Base-by-base conservation (phyloP, 2,797 vertebrate species). In the Simalia tracyae region DNA sequence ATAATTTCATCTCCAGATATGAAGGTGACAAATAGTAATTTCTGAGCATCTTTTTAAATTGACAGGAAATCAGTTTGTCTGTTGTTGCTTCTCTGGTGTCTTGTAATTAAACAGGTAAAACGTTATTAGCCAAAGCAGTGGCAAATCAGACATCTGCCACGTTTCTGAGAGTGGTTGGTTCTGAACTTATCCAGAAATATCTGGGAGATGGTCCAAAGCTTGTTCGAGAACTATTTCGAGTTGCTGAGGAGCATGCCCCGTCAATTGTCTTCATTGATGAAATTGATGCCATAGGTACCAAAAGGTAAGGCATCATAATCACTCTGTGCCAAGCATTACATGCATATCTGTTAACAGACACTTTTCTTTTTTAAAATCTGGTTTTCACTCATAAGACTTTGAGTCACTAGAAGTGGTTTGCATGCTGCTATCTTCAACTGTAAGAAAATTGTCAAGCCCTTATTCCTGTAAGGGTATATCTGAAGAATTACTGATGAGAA, bases 221-320 rank as follows among this genome's bases (percentile, higher is more conserved):
- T 0, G 99, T 99, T 17, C 98, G 99, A 0, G 99, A 99, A 89
- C 97, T 99, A 72, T 99, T 99, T 96, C 97, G 99, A 31, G 99
- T 99, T 90, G 99, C 99, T 0, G 99, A 99, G 93, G 99, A 99
- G 87, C 98, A 99, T 0, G 98, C 99, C 0, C 99, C 99, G 0
- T 99, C 99, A 12, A 99, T 99, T 2, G 99, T 99, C 95, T 99
- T 99, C 96, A 99, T 99, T 0, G 99, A 99, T 7, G 99, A 99
- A 95, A 99, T 99, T 0, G 99, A 99, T 6, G 98, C 99, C 94
- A 99, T 99, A 31, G 99, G 99, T 3, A 99, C 99, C 0, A 99
- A 99, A 96, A 98, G 99, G 99, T 99, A 97, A 59, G 0, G 28
- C 0, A 42, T 68, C 26, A 5, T 7, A 36, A n/a, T 64, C 15